phyloP scores from a whole-genome alignment of 2,888 invertebrate species.

The Tinea trinotella region DNA sequence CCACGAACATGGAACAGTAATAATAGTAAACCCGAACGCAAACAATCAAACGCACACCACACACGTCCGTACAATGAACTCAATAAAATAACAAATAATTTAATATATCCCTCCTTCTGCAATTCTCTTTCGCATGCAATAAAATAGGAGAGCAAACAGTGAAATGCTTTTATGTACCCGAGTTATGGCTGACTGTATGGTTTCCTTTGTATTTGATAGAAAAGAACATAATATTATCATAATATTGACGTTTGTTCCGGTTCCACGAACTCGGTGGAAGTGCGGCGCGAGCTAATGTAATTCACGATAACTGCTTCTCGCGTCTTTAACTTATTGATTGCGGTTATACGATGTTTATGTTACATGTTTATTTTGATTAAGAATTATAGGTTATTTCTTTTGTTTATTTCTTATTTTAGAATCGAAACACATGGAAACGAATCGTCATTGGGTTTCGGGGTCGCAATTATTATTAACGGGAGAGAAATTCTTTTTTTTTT shows the following conservation, averaged over 20 bases:
- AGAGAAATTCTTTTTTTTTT: too few relatives aligned
- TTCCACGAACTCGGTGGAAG: background rate
- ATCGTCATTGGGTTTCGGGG: too few relatives aligned
- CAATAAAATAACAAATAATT: constrained; percentile 4
- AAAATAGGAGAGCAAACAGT: constrained; percentile 10
- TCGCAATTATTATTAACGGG: too few relatives aligned
- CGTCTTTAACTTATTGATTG: background rate
- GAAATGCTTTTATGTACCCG: constrained; percentile 10
- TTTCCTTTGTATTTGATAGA: constrained; percentile 23
- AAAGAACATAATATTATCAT: constrained; percentile 26
- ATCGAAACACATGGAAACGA: too few relatives aligned
- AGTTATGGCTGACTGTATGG: constrained; percentile 16
- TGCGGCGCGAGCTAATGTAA: background rate
- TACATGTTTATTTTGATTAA: background rate
- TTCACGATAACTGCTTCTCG: background rate
- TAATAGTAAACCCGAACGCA: too few relatives aligned
- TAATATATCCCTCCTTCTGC: background rate
- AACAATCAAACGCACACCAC: too few relatives aligned
- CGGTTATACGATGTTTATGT: background rate
- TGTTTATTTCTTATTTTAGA: too few relatives aligned
- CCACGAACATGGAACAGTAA: too few relatives aligned
- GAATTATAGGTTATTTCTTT: too few relatives aligned
- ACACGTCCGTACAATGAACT: too few relatives aligned
- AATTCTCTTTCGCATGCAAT: background rate
- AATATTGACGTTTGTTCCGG: constrained; percentile 24